Conservation (phyloP, 1,140 invertebrate species). For the Trichonephila inaurata region DNA sequence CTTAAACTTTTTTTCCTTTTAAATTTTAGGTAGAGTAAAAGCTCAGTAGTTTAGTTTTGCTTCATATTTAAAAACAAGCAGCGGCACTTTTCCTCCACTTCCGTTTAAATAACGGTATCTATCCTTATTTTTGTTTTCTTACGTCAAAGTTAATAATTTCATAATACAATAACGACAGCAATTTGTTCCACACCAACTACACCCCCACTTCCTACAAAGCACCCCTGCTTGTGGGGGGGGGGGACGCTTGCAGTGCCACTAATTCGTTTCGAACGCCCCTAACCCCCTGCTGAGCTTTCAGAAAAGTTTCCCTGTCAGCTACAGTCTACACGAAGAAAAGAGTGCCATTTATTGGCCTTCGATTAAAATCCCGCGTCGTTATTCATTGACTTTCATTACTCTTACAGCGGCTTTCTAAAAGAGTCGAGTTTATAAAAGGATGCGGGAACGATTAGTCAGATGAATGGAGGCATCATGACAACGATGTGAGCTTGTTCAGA, state of each 20-base stretch:
- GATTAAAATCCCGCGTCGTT: constrained; percentile 13
- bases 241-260: background rate
- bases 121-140: background rate
- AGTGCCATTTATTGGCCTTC: constrained; percentile 22
- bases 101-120: too few species aligned
- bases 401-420: background rate
- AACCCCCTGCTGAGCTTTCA: background rate
- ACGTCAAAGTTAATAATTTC: constrained; percentile 5
- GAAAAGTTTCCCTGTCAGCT: constrained; percentile 14
- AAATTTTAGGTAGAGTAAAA: too few species aligned
- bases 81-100: too few species aligned
- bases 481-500: constrained; percentile 20
- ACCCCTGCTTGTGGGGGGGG: background rate
- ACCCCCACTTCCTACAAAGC: background rate
- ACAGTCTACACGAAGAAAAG: constrained; percentile 12
- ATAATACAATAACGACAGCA: background rate
- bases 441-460: constrained; percentile 39
- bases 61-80: too few species aligned
- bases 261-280: background rate
- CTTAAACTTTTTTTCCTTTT: too few species aligned
- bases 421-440: constrained; percentile 28
- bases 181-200: constrained; percentile 2
- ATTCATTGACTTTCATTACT: constrained; percentile 37
- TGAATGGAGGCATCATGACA: constrained; percentile 12
- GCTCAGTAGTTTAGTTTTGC: too few species aligned